A percentile compares a stretch with the other conserved stretches of the same genome.
Evolutionary conservation across 35 echinoderm and acorn worm species (phyloP).

Genomic region (Apostichopus parvimensis): DNA sequence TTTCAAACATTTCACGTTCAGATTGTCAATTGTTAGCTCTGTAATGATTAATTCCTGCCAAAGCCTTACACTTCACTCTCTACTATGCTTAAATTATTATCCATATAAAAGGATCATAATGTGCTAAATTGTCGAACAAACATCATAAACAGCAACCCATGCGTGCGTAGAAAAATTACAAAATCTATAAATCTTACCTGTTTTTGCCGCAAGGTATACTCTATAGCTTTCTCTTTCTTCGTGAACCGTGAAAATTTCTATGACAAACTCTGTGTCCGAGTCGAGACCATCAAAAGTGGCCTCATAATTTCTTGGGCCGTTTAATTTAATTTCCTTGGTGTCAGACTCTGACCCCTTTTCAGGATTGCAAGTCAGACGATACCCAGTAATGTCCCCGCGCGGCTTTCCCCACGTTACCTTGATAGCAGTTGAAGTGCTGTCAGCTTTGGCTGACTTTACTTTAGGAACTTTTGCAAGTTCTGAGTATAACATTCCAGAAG

Average conservation of each 20-base stretch:
- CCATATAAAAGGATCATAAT: too few relatives aligned
- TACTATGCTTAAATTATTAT: too few relatives aligned
- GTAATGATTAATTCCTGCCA: too few relatives aligned
- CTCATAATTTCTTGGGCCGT: neutral
- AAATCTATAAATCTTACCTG: conserved; percentile 35
- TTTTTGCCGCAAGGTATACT: conserved; percentile 66
- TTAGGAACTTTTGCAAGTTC: conserved; percentile 34
- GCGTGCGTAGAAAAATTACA: neutral
- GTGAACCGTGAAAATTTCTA: conserved; percentile 64
- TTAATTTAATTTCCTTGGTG: conserved; percentile 24
- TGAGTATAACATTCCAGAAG: neutral
- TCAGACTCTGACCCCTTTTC: conserved; percentile 38
- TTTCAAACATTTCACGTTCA: too few relatives aligned
- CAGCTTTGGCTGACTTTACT: conserved; percentile 45
- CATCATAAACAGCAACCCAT: neutral
- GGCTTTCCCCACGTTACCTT: conserved; percentile 71
- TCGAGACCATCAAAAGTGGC: conserved; percentile 58
- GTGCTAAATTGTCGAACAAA: neutral
- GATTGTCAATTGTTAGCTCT: too few relatives aligned
- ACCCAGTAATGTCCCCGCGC: conserved; percentile 61
- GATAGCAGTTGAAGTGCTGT: conserved; percentile 19
- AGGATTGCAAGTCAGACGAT: conserved; percentile 57
- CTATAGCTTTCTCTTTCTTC: conserved; percentile 67
- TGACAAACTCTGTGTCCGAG: conserved; percentile 55
- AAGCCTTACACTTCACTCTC: too few relatives aligned